A percentile compares a stretch with the other conserved stretches of the same genome.
Evolutionary conservation across 2,888 invertebrate genomes (phyloP).

Genomic region (Cephus pulcher): DNA sequence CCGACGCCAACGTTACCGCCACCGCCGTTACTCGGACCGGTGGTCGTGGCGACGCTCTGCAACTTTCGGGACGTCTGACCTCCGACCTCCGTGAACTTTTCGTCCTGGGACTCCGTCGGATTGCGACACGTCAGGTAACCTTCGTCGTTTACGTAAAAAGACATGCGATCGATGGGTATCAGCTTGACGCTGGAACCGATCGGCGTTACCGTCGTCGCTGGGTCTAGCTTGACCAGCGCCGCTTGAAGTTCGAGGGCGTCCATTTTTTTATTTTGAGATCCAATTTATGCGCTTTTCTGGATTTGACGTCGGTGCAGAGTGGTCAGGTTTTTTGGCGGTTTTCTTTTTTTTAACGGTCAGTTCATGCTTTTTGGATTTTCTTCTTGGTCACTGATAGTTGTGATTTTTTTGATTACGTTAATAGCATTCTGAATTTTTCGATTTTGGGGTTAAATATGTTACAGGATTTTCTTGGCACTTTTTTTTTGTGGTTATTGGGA

Average conservation of each 20-base stretch:
- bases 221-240: constrained; percentile 61
- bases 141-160: constrained; percentile 44
- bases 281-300: neutral
- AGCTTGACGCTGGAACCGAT: constrained; percentile 55
- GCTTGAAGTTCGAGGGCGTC: constrained; percentile 62
- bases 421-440: no score
- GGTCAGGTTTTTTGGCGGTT: no score
- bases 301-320: no score
- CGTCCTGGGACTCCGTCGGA: constrained; percentile 27
- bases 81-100: constrained; percentile 12
- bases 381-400: neutral
- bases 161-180: constrained; percentile 37
- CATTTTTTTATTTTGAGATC: constrained; percentile 39
- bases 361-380: neutral
- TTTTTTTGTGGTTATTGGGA: no score
- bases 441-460: no score
- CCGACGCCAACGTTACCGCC: constrained; percentile 17
- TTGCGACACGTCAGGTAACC: constrained; percentile 44
- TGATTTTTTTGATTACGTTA: no score
- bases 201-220: constrained; percentile 63
- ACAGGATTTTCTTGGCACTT: no score
- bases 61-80: constrained; percentile 3
- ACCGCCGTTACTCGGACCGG: constrained; percentile 9
- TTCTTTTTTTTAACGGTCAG: no score
- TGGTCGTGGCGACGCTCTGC: neutral